Evolutionary conservation across 2,888 invertebrate species (phyloP).

Genomic region (Atherix ibis): DNA sequence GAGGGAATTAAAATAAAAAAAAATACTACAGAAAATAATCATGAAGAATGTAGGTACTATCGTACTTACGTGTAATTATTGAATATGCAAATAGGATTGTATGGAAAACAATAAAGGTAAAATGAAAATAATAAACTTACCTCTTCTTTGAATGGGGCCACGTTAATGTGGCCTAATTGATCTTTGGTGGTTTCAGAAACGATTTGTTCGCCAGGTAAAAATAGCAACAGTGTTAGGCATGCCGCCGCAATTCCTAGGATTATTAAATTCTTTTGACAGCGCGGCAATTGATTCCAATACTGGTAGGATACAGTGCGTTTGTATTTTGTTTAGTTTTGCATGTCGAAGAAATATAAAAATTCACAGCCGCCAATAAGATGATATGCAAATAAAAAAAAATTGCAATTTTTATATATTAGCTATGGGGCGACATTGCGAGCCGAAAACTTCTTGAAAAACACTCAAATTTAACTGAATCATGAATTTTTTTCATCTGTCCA

Average conservation of each 20-base stretch:
- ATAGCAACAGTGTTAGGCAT: conserved; percentile 42
- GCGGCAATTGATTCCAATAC: conserved; percentile 76
- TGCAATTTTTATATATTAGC: conserved; percentile 1
- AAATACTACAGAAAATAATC: too few relatives aligned
- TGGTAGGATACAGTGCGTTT: too few relatives aligned
- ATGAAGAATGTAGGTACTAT: too few relatives aligned
- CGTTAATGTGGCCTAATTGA: conserved; percentile 12
- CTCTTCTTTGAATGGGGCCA: conserved; percentile 15
- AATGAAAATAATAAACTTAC: too few relatives aligned
- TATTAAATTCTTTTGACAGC: conserved; percentile 63
- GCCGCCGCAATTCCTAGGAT: conserved; percentile 44
- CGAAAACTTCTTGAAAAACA: too few relatives aligned
- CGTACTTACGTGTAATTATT: too few relatives aligned
- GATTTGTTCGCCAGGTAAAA: conserved; percentile 35
- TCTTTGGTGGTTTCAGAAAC: conserved; percentile 15
- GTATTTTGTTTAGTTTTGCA: conserved; percentile 20
- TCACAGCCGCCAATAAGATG: background rate
- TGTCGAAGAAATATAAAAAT: background rate
- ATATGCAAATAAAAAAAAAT: conserved; percentile 3
- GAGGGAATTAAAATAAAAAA: too few relatives aligned
- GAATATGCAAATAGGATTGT: too few relatives aligned
- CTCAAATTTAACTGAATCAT: too few relatives aligned
- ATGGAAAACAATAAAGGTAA: too few relatives aligned
- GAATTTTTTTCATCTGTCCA: too few relatives aligned
- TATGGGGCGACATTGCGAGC: too few relatives aligned